These are phyloP conservation scores for Dendronephthya gigantea DNA, from an alignment of 64 coral and sea anemone species.

Conservation along the genomic window DNA sequence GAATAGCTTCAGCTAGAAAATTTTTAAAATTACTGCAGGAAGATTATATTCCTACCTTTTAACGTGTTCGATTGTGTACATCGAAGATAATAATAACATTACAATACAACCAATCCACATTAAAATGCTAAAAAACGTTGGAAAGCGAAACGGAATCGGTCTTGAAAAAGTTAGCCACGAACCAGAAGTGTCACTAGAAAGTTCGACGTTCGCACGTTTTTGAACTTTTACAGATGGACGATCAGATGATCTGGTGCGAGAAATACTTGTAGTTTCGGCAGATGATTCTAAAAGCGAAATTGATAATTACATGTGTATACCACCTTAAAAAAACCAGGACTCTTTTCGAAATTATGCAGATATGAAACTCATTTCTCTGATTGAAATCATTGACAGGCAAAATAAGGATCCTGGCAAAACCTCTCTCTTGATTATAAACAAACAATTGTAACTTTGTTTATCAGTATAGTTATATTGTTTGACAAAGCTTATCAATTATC, in stretches of 20 bases:
- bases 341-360: too few species aligned
- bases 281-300: background rate
- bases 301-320: too few species aligned
- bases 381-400: too few species aligned
- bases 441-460: too few species aligned
- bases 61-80: background rate
- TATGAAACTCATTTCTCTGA: too few species aligned
- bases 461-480: background rate
- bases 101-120: background rate
- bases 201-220: background rate
- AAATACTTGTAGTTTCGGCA: background rate
- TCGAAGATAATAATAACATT: background rate
- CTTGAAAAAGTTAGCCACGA: background rate
- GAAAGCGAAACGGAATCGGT: background rate
- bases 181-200: background rate
- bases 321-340: too few species aligned
- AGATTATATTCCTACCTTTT: background rate
- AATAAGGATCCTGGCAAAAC: too few species aligned
- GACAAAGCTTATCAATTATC: background rate
- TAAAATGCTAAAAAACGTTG: background rate
- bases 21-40: background rate
- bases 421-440: too few species aligned
- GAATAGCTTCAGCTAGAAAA: too few species aligned
- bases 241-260: background rate
- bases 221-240: background rate